A percentile compares a stretch with the other conserved stretches of the same genome.
phyloP scores from a whole-genome alignment of 2,797 vertebrate species.

The Spinibarbus caldwelli region DNA sequence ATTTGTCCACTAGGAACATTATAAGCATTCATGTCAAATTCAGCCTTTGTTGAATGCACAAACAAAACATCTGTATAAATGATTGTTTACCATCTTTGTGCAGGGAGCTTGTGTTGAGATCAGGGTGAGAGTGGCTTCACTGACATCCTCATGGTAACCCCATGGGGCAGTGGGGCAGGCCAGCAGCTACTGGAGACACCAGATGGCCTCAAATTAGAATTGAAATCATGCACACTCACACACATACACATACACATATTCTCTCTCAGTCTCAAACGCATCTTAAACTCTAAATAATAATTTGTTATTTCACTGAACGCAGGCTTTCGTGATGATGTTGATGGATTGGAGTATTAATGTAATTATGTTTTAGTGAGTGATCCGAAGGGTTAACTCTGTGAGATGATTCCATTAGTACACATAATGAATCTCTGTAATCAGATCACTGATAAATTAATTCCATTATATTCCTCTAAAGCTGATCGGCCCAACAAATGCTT shows the following conservation, averaged over 20 bases:
- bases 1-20: neutral
- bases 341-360: constrained; percentile 19
- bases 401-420: constrained; percentile 32
- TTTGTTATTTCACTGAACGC: neutral
- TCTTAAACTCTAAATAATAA: constrained; percentile 3
- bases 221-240: constrained; percentile 33
- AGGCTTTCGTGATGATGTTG: neutral
- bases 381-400: neutral
- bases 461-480: constrained; percentile 36
- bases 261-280: neutral
- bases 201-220: constrained; percentile 53
- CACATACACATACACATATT: constrained; percentile 16
- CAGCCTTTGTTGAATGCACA: constrained; percentile 24
- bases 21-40: constrained; percentile 11
- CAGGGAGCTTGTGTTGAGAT: constrained; percentile 39
- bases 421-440: constrained; percentile 50
- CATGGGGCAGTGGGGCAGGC: constrained; percentile 50
- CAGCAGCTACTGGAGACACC: constrained; percentile 47
- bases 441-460: constrained; percentile 35
- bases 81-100: constrained; percentile 48
- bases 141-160: constrained; percentile 57
- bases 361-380: constrained; percentile 19
- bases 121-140: constrained; percentile 35
- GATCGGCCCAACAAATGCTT: constrained; percentile 4
- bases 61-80: constrained; percentile 24